Evolutionary conservation across 2,797 vertebrate genomes (phyloP).

Genomic region (Macrochelys suwanniensis): DNA sequence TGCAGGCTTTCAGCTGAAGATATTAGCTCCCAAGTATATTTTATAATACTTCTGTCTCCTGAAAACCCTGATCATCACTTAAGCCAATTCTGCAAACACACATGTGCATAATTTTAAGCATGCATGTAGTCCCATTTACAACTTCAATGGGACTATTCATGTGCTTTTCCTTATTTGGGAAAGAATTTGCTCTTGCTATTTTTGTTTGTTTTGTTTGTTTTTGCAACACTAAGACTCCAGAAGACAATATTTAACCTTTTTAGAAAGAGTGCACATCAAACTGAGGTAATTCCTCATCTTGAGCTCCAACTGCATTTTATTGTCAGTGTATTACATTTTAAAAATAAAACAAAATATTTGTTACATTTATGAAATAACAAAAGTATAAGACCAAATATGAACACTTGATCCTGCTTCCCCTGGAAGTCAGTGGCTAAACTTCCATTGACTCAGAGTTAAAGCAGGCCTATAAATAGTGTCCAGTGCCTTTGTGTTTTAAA

Average conservation of each 20-base stretch:
- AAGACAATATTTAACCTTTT: not conserved
- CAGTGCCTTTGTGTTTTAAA: not conserved
- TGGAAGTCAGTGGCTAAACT: not conserved
- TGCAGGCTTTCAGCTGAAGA: not conserved
- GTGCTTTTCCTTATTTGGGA: not conserved
- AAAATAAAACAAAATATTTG: not conserved
- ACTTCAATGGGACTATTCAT: not conserved
- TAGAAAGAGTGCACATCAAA: not conserved
- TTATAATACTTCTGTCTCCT: not conserved
- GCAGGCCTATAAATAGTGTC: not conserved
- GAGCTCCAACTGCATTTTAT: not conserved
- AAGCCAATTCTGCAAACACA: not conserved
- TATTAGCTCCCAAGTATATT: not conserved
- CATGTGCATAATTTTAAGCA: not conserved
- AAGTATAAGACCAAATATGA: fast-evolving
- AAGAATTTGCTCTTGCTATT: not conserved
- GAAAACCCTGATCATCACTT: not conserved
- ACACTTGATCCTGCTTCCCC: not conserved
- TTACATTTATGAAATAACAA: not conserved
- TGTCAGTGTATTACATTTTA: not conserved
- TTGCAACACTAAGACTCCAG: constrained; percentile 5
- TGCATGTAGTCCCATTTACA: not conserved
- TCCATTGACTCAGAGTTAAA: not conserved
- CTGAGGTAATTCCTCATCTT: not conserved
- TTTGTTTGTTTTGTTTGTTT: not conserved